Conservation (phyloP, 2,888 invertebrate genomes). For the Lottia gigantea region DNA sequence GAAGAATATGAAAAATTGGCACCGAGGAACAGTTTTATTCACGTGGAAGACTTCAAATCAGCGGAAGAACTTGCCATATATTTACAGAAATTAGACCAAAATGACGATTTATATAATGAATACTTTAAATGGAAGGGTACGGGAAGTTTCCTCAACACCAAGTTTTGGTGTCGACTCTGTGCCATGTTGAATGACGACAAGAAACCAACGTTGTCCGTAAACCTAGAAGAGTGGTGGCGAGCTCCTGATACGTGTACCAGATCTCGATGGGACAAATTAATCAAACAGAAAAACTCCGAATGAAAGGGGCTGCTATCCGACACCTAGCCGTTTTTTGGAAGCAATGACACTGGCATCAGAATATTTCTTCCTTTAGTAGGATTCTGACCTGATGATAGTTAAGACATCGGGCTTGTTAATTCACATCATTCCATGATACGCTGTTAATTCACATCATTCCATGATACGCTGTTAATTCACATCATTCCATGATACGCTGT, state of each 20-base stretch:
- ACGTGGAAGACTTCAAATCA: constrained; percentile 91
- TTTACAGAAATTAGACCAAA: constrained; percentile 82
- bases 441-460: too few species aligned
- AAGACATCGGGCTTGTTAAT: too few species aligned
- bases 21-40: constrained; percentile 91
- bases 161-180: constrained; percentile 51
- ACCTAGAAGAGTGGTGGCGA: constrained; percentile 93
- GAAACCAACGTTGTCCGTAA: constrained; percentile 71
- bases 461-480: too few species aligned
- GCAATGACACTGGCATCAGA: too few species aligned
- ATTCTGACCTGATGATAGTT: too few species aligned
- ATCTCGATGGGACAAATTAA: neutral
- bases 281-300: too few species aligned
- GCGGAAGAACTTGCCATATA: constrained; percentile 88
- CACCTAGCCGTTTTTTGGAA: too few species aligned
- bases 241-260: constrained; percentile 2
- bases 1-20: constrained; percentile 89
- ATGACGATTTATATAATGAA: constrained; percentile 89
- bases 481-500: too few species aligned
- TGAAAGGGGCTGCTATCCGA: too few species aligned
- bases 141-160: constrained; percentile 42
- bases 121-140: constrained; percentile 90
- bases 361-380: too few species aligned
- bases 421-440: too few species aligned
- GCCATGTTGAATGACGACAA: constrained; percentile 45